Base-by-base conservation (phyloP, 2,113 vertebrate species). In the Chaetops frenatus region DNA sequence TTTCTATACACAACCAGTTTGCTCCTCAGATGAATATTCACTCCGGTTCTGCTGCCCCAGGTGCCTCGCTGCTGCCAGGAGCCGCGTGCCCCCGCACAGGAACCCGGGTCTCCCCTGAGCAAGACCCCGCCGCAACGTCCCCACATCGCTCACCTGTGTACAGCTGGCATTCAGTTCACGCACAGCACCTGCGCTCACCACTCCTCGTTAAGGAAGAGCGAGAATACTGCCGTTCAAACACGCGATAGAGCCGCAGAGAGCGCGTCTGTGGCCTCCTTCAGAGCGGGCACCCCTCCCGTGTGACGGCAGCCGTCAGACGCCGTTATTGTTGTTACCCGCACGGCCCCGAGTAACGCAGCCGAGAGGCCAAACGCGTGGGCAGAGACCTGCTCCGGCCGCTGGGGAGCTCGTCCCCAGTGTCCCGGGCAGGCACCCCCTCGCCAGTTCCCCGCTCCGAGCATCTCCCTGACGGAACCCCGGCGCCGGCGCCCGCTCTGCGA, bases 101-200 rank as follows among this genome's bases (percentile, higher is more conserved):
- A 40, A 2, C 33, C 33, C 2, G 6, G 0, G 22, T 7, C n/a
- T 12, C 54, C 4, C n/a, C 42, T 1, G 28, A 19, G 61, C 48
- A 2, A 1, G 45, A 28, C 10, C 17, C 35, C 56, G 2, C 22
- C 1, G 28, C 81, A 33, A 0, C 5, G 6, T 2, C 12, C 6
- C 31, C 70, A 0, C 47, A 24, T 0, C 35, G 2, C 61, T 42
- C 82, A 38, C 38, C 57, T 16, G 12, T 0, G 33, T 77, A 0
- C 1, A 8, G 51, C 44, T 1, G 58, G 17, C 25, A 3, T 8
- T 1, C 44, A 3, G 40, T 0, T 25, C 84, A 21, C 28, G 6
- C 73, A 1, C 64, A 25, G 69, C 47, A 6, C 50, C 85, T 54
- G 81, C 15, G 2, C 45, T 42, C 56, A 5, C 45, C 27, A 0